Conservation (phyloP, 1,140 invertebrate genomes). For the Thaumatotibia leucotreta region DNA sequence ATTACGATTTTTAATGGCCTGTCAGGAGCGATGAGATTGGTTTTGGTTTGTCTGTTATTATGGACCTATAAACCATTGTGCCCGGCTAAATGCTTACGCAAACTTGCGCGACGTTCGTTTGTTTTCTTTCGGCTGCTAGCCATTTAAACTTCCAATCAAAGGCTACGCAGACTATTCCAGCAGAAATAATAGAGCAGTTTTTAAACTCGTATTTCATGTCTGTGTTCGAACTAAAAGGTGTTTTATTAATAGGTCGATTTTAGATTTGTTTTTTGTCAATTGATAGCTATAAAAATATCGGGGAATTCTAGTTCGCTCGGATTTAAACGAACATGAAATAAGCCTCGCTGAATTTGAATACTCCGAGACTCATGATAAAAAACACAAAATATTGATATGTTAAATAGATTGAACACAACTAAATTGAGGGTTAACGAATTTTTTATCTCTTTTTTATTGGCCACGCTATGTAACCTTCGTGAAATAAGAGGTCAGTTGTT, state of each 20-base stretch:
- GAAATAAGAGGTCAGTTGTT: neutral
- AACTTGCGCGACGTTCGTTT: neutral
- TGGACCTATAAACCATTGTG: neutral
- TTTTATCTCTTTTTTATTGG: neutral
- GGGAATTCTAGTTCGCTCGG: too few relatives aligned
- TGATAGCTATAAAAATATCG: too few relatives aligned
- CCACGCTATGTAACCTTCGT: neutral
- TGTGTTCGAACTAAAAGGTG: neutral
- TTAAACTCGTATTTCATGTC: neutral
- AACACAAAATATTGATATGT: too few relatives aligned
- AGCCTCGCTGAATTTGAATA: too few relatives aligned
- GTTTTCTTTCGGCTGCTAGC: neutral
- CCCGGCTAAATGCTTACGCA: constrained; percentile 3
- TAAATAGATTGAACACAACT: neutral
- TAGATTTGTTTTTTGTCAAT: neutral
- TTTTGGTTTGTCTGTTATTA: constrained; percentile 12
- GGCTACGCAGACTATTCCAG: neutral
- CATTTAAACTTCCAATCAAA: neutral
- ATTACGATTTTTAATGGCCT: constrained; percentile 36
- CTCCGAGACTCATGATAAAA: too few relatives aligned
- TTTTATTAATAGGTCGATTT: neutral
- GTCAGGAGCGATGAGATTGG: constrained; percentile 18
- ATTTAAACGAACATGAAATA: too few relatives aligned
- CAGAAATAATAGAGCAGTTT: neutral
- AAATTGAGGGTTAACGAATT: neutral